Evolutionary conservation across 2,797 vertebrate genomes (phyloP).

Genomic region (Lycodopsis pacificus): DNA sequence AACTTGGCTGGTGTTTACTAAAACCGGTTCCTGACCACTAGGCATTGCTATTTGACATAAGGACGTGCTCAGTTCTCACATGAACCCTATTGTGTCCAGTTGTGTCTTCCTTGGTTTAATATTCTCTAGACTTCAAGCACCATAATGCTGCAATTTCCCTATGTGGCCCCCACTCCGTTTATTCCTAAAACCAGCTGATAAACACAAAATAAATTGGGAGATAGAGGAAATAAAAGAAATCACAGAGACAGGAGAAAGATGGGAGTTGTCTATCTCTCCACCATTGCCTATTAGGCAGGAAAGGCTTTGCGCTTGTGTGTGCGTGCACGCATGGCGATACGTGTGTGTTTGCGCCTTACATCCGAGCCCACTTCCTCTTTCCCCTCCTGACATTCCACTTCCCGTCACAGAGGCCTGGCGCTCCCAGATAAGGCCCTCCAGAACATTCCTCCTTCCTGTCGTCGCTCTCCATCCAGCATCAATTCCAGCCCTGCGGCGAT

Average conservation of each 20-base stretch:
- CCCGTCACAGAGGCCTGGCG: conserved; percentile 81
- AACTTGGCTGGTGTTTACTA: background rate
- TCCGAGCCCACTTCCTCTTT: conserved; percentile 79
- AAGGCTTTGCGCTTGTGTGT: conserved; percentile 15
- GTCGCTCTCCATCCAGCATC: conserved; percentile 52
- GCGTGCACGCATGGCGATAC: background rate
- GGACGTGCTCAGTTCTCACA: background rate
- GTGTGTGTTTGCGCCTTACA: conserved; percentile 38
- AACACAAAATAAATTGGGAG: conserved; percentile 26
- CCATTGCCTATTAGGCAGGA: conserved; percentile 61
- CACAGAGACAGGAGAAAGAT: conserved; percentile 40
- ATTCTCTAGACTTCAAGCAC: conserved; percentile 11
- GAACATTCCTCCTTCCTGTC: conserved; percentile 76
- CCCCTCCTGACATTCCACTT: conserved; percentile 80
- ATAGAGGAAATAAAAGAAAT: conserved; percentile 56
- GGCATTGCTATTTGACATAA: background rate
- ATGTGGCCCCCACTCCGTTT: conserved; percentile 9
- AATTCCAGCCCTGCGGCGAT: conserved; percentile 57
- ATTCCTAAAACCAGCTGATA: conserved; percentile 47
- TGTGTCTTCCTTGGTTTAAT: conserved; percentile 22
- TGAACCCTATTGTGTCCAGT: background rate
- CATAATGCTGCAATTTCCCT: conserved; percentile 6
- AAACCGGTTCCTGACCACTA: no score
- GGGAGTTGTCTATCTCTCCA: conserved; percentile 51
- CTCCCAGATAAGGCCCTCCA: conserved; percentile 84